Conservation (phyloP, 2,888 invertebrate genomes). For the Buathra laborator region DNA sequence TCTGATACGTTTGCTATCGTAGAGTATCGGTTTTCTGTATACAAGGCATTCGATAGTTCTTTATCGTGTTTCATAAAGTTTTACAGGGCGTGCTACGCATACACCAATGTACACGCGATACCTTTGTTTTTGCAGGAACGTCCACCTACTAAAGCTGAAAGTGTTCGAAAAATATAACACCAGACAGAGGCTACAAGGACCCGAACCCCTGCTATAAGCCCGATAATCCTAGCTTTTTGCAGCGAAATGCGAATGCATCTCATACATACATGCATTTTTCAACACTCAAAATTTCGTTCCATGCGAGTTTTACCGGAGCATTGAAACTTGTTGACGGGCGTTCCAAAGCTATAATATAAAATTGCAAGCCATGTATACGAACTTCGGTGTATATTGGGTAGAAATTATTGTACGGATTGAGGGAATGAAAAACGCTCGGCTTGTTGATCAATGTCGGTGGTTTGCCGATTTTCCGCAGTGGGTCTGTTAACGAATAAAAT, state of each 20-base stretch:
- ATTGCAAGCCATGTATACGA: too few species aligned
- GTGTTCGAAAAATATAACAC: background rate
- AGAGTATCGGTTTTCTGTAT: background rate
- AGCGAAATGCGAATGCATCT: background rate
- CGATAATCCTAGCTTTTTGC: conserved; percentile 6
- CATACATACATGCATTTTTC: background rate
- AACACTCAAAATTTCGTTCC: background rate
- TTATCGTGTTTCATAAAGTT: conserved; percentile 1
- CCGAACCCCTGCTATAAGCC: background rate
- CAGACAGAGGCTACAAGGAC: too few species aligned
- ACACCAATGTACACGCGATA: background rate
- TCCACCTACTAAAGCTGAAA: background rate
- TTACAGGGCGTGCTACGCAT: background rate
- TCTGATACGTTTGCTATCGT: background rate
- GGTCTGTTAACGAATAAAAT: too few species aligned
- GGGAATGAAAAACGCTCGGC: too few species aligned
- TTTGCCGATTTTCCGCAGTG: too few species aligned
- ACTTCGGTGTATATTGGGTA: too few species aligned
- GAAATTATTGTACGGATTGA: too few species aligned
- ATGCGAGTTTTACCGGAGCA: background rate
- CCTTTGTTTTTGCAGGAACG: background rate
- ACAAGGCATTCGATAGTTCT: background rate
- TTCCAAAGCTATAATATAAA: too few species aligned
- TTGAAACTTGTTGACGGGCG: conserved; percentile 2
- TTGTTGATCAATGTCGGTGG: too few species aligned